These are phyloP conservation scores for Ischnura elegans DNA, from an alignment of 2,888 invertebrate genomes.

Conservation along the genomic window DNA sequence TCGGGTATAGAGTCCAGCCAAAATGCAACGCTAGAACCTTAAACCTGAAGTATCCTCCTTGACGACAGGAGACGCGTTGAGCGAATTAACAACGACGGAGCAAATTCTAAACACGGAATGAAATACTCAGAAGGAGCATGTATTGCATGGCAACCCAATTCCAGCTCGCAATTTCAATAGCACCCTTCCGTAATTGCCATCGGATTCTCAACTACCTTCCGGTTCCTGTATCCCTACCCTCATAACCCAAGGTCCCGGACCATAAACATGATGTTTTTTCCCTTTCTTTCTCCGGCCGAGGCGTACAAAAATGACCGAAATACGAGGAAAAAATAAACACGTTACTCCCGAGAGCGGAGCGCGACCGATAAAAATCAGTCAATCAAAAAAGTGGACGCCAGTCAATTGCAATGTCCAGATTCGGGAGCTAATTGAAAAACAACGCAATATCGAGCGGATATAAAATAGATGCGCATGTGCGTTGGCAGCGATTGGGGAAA, in stretches of 20 bases:
- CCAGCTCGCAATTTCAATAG: not conserved
- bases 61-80: no score
- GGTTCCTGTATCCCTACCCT: not conserved
- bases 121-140: not conserved
- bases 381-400: conserved; percentile 25
- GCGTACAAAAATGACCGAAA: not conserved
- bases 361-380: conserved; percentile 13
- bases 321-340: no score
- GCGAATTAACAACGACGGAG: no score
- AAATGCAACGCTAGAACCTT: no score
- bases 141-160: not conserved
- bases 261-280: no score
- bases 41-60: no score
- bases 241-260: not conserved
- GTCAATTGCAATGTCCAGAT: conserved; percentile 36
- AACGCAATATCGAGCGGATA: not conserved
- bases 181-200: not conserved
- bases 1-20: no score
- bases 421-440: not conserved
- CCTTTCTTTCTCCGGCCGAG: not conserved
- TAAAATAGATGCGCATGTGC: not conserved
- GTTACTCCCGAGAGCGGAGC: not conserved
- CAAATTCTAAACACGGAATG: no score
- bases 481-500: not conserved
- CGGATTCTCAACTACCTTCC: not conserved